Evolutionary conservation across 2,797 vertebrate genomes (phyloP).

Genomic region (Halcyon badia): DNA sequence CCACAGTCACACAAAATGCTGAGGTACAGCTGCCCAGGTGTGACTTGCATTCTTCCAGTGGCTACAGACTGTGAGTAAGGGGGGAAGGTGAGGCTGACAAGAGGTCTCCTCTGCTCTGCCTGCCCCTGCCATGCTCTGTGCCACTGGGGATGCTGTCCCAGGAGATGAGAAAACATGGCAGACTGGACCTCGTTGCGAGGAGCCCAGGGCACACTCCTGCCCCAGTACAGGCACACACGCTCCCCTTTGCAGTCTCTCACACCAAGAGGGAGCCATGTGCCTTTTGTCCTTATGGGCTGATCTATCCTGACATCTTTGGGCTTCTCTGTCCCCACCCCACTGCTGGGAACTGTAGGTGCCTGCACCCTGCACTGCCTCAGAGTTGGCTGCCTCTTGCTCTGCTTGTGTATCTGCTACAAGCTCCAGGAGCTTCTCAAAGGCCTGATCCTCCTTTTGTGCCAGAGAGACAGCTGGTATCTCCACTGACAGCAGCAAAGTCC

Average conservation of each 20-base stretch:
- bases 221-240: neutral
- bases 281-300: fast-evolving
- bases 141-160: neutral
- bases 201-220: fast-evolving
- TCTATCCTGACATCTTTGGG: neutral
- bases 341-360: neutral
- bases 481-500: neutral
- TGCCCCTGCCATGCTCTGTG: neutral
- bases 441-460: neutral
- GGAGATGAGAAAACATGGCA: neutral
- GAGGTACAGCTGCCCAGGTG: neutral
- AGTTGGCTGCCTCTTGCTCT: neutral
- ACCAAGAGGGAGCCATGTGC: fast-evolving
- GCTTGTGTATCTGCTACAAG: neutral
- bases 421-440: neutral
- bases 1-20: neutral
- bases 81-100: fast-evolving
- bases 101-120: neutral
- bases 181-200: neutral
- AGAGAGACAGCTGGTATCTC: neutral
- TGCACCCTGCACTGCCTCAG: neutral
- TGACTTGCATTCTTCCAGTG: neutral
- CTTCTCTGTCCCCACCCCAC: neutral
- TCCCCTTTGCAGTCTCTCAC: neutral
- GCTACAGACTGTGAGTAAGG: neutral